Conservation (phyloP, 2,113 vertebrate species). For the Oenanthe oenanthe region DNA sequence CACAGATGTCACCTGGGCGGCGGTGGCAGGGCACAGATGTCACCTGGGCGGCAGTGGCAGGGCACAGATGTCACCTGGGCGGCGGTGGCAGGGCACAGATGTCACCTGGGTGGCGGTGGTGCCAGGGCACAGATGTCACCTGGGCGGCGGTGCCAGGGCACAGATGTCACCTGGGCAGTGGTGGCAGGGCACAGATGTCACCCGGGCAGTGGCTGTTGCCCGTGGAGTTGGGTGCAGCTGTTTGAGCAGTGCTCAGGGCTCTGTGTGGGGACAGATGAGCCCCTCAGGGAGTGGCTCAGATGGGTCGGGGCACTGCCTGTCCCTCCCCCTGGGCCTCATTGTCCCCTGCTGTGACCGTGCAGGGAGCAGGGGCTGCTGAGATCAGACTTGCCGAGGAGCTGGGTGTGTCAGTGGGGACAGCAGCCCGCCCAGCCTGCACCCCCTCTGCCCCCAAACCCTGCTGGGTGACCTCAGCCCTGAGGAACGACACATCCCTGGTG, state of each 20-base stretch:
- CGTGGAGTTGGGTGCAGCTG: background rate
- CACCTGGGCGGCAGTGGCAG: no score
- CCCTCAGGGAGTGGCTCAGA: background rate
- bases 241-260: fast-evolving
- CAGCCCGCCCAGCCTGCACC: background rate
- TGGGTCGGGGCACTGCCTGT: background rate
- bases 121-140: background rate
- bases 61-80: background rate
- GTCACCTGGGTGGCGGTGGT: no score
- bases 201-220: fast-evolving
- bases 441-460: background rate
- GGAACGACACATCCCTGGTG: background rate
- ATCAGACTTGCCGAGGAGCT: background rate
- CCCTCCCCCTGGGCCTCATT: background rate
- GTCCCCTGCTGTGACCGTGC: fast-evolving
- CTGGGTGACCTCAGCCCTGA: background rate
- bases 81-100: no score
- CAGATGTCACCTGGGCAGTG: no score
- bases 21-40: no score
- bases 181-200: background rate
- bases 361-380: background rate
- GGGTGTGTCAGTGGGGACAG: background rate
- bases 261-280: background rate
- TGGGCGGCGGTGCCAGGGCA: fast-evolving
- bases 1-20: background rate